These are phyloP conservation scores for Zaprionus inermis DNA, from an alignment of 1,140 invertebrate genomes.

Conservation along the genomic window DNA sequence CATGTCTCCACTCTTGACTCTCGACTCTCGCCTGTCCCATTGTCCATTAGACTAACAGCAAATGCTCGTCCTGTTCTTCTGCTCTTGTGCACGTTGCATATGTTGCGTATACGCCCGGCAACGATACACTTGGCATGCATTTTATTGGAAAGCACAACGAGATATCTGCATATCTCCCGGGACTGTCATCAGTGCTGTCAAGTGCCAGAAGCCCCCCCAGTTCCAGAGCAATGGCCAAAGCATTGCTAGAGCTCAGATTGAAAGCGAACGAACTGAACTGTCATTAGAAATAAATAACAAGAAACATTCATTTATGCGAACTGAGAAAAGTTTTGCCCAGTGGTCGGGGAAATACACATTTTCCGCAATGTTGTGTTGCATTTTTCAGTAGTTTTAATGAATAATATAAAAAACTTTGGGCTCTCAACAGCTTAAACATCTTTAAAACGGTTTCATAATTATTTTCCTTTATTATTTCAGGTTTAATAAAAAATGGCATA, in stretches of 20 bases:
- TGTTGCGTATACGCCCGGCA: slow-evolving; percentile 61
- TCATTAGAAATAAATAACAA: slow-evolving; percentile 6
- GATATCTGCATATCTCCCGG: slow-evolving; percentile 62
- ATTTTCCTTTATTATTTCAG: no score
- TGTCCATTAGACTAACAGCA: slow-evolving; percentile 42
- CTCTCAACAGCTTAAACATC: background rate
- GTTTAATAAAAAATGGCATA: no score
- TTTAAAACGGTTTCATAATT: background rate
- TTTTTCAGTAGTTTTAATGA: background rate
- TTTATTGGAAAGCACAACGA: slow-evolving; percentile 50
- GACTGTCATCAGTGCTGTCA: slow-evolving; percentile 48
- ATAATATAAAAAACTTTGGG: background rate
- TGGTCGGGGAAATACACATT: background rate
- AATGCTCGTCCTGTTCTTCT: background rate
- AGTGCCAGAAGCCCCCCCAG: slow-evolving; percentile 43
- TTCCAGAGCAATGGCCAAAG: background rate
- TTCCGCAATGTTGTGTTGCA: background rate
- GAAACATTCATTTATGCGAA: background rate
- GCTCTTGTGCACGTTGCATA: slow-evolving; percentile 15
- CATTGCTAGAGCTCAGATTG: background rate
- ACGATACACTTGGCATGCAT: slow-evolving; percentile 45
- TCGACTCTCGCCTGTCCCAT: slow-evolving; percentile 16
- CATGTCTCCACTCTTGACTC: background rate
- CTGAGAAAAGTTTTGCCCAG: no score
- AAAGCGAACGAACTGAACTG: background rate